Base-by-base conservation (phyloP, 30 jellyfish, hydroid and myxozoan species). In the Aurelia coerulea region DNA sequence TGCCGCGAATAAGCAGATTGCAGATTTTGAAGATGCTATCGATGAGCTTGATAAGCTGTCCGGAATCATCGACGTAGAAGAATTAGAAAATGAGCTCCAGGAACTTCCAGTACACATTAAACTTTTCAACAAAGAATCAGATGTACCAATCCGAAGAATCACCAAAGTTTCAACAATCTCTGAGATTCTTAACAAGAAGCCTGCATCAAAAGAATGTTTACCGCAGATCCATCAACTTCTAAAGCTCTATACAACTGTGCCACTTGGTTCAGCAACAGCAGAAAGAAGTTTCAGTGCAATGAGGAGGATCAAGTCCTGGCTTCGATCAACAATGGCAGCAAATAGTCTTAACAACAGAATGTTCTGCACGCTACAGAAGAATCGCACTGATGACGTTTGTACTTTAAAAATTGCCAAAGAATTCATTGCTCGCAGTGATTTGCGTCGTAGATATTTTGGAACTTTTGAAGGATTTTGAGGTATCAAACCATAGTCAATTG, bases 81-180 rank as follows among this genome's bases (percentile, higher is more conserved):
- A 53, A 53, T 53, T 53, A 58, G 16, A 53, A 53, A 53, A 53
- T 53, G 65, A 53, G 65, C 16, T 53, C 16, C 65, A 53, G 65
- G 65, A 53, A 16, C 65, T 53, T 53, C 65, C 16, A 53, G 65
- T 53, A 10, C 16, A 53, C 16, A 53, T 53, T 53, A 10, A 53
- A 16, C 65, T 53, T 53, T 10, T 53, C 16, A 53, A 53, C 65
- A 53, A 53, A 53, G 65, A 53, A 53, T 53, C 65, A 2, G 29
- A 60, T 3, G 6, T 31, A 9, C 65, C 89, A 32, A 6, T 59
- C 81, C 81, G 33, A 63, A 62, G 89, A 32, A 58, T 62, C 81
- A 62, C 84, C 81, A 60, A 78, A 56, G 42, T 78, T 59, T 56
- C 89, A 62, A 41, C 84, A 58, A 63, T 62, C 82, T 29, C 85